Evolutionary conservation across 2,888 invertebrate species (phyloP), one percentile per base, ranked within the genome.

Genomic region (Tipula helvola): DNA sequence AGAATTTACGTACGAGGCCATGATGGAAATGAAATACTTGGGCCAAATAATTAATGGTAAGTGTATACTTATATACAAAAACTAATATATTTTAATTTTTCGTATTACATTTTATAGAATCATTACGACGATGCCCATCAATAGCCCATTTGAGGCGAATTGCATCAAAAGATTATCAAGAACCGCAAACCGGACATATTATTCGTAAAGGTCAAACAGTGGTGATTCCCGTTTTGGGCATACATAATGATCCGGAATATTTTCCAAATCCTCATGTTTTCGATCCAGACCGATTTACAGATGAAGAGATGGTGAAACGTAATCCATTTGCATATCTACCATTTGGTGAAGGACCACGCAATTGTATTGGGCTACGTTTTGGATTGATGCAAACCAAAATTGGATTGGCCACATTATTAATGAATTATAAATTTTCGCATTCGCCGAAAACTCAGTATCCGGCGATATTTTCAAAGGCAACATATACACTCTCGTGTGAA

Each of bases 31-130:
- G 91, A 89, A 90, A 0, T 93, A 93, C 88, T 88, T 93, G 87
- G 92, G 92, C 86, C 91, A 91, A 88, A 91, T 92, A 5, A 89
- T 93, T 1, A 89, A 89, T 86, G 93, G 93, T 93, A n/a, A n/a
- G n/a, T n/a, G n/a, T n/a, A n/a, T n/a, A n/a, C n/a, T n/a, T n/a
- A n/a, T n/a, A n/a, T n/a, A n/a, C n/a, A n/a, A n/a, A n/a, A n/a
- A n/a, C n/a, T 28, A 28, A 28, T 28, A 28, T 28, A 28, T 28
- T 28, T 28, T 28, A 28, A 28, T 28, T 28, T 1, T 28, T 28
- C 28, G 2, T 10, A 12, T 44, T 85, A 4, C 7, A 10, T 52
- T 36, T 28, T 52, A 1, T 36, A 86, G 91, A 91, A 89, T 90
- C 91, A 0, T 86, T 92, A 1, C 90, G 93, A 44, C 90, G 91